Evolutionary conservation across 2,888 invertebrate species (phyloP), one percentile per base, ranked within the genome.

Genomic region (Eupithecia exiguata): DNA sequence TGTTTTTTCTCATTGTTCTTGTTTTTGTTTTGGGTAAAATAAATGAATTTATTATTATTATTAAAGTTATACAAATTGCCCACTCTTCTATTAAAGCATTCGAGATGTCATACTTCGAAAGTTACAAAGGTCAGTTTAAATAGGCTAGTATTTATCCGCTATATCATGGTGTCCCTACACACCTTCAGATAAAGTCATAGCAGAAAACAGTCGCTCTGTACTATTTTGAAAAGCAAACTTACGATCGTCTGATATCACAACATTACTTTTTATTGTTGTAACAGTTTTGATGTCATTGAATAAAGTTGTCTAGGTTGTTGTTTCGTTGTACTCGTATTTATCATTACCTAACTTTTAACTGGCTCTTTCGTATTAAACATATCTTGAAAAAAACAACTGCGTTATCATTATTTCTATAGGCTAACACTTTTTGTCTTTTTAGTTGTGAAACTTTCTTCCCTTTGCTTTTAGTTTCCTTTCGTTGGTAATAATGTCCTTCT

Each of bases 141-240:
- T 53, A 46, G 21, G 10, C 12, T 1, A 12, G 7, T 3, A 49
- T 10, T n/a, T 49, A 16, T 46, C 21, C 2, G 7, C 9, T 53
- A 21, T 3, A 53, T 36, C 66, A 81, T 87, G 83, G 81, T 67
- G 72, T 73, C 79, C 76, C 80, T 82, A 86, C 76, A 67, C 72
- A 16, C 71, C 70, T 76, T 79, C 80, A 84, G 82, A 87, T 88
- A 88, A 86, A 87, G 86, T 85, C 85, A 83, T 88, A 86, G 83
- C 83, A 80, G 80, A 86, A 82, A 84, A 83, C 77, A 68, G 81
- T 83, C 82, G 85, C 87, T 86, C 88, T 86, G 84, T 86, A 85
- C 84, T 83, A 81, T 88, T 86, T 85, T 82, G 76, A 82, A 82
- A 84, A 82, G 82, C 81, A 83, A 86, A 86, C 84, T 87, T 87